phyloP scores from a whole-genome alignment of 1,140 invertebrate species.

The Drosophila pectinifera region DNA sequence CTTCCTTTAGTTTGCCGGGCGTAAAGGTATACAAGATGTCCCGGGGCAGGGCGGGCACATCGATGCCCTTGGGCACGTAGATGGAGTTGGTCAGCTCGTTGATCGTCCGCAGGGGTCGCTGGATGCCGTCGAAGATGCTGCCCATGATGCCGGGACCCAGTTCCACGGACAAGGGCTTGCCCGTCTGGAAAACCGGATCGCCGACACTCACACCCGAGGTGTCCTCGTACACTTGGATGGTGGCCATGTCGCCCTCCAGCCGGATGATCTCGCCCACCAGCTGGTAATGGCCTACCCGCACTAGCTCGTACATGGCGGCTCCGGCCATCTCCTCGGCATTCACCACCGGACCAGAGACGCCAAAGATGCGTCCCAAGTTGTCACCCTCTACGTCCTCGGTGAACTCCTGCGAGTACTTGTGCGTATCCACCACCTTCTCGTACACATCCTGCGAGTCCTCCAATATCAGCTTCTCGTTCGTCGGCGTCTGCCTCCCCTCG shows the following conservation, averaged over 20 bases:
- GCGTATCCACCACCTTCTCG: constrained; percentile 2
- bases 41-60: constrained; percentile 94
- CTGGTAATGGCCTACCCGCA: constrained; percentile 98
- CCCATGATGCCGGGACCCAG: constrained; percentile 99
- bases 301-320: constrained; percentile 99
- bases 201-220: constrained; percentile 99
- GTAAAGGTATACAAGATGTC: constrained; percentile 95
- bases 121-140: constrained; percentile 99
- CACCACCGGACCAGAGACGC: constrained; percentile 90
- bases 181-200: constrained; percentile 98
- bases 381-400: neutral
- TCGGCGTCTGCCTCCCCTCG: too few relatives aligned
- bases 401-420: neutral
- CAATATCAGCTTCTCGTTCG: neutral
- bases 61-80: constrained; percentile 99
- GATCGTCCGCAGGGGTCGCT: constrained; percentile 99
- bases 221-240: constrained; percentile 99
- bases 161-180: constrained; percentile 97
- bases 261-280: constrained; percentile 99
- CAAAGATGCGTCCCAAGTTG: constrained; percentile 1
- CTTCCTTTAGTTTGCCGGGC: constrained; percentile 92
- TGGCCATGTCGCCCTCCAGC: constrained; percentile 99
- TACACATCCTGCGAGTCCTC: neutral
- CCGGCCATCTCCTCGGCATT: constrained; percentile 99
- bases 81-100: constrained; percentile 87